A percentile compares a stretch with the other conserved stretches of the same genome.
Evolutionary conservation across 2,797 vertebrate genomes (phyloP).

Genomic region (Lycodopsis pacificus): DNA sequence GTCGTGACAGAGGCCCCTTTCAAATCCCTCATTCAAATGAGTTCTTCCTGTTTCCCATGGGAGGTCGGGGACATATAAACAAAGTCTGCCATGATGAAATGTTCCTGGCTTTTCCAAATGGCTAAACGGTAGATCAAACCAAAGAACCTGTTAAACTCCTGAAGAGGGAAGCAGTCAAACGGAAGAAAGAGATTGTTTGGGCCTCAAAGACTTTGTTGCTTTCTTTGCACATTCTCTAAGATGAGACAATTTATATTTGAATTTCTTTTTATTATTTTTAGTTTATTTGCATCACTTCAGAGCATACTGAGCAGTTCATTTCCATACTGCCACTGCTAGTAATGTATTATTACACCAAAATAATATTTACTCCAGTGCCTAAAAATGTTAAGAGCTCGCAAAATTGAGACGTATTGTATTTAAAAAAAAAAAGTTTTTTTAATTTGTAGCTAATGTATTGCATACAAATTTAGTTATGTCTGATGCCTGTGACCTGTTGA

Average conservation of each 20-base stretch:
- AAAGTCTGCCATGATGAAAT: not conserved
- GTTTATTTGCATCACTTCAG: not conserved
- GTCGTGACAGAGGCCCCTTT: not conserved
- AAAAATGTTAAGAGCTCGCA: not conserved
- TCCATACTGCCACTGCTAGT: no score
- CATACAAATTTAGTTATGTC: not conserved
- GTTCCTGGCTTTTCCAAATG: not conserved
- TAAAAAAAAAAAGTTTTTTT: not conserved
- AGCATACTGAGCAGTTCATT: not conserved
- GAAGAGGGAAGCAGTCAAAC: not conserved
- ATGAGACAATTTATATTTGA: not conserved
- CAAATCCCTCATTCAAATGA: not conserved
- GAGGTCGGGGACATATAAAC: not conserved
- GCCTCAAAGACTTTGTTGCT: not conserved
- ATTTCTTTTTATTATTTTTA: not conserved
- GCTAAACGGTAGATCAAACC: not conserved
- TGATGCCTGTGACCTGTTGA: conserved; percentile 14
- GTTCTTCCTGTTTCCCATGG: not conserved
- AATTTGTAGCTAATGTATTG: conserved; percentile 1
- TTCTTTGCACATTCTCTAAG: not conserved
- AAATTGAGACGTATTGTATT: not conserved
- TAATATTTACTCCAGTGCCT: not conserved
- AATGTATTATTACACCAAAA: not conserved
- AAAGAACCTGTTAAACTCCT: not conserved
- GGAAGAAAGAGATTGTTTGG: not conserved